Conservation (phyloP, 2,888 invertebrate genomes). For the Caenorhabditis sp. region DNA sequence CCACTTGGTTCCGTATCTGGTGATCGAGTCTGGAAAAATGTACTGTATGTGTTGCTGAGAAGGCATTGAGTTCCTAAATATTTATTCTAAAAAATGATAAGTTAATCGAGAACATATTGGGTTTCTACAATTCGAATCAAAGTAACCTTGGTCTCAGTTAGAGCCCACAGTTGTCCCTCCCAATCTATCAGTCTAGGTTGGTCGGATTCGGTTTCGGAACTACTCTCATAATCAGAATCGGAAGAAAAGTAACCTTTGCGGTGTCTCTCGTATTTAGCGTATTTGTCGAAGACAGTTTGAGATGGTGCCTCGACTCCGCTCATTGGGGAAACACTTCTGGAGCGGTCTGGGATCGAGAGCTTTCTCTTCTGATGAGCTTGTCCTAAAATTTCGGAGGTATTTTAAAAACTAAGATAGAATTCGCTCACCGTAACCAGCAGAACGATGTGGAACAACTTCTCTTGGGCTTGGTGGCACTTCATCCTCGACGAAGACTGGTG, state of each 20-base stretch:
- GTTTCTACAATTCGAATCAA: slow-evolving; percentile 71
- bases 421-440: slow-evolving; percentile 77
- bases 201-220: slow-evolving; percentile 43
- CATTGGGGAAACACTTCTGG: slow-evolving; percentile 74
- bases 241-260: slow-evolving; percentile 69
- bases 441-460: slow-evolving; percentile 77
- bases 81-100: slow-evolving; percentile 28
- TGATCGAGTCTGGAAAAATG: slow-evolving; percentile 71
- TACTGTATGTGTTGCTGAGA: background rate
- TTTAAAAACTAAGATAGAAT: background rate
- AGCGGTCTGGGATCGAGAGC: slow-evolving; percentile 76
- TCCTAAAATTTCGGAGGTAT: slow-evolving; percentile 59
- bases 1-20: slow-evolving; percentile 73
- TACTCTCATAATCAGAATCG: slow-evolving; percentile 53
- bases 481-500: slow-evolving; percentile 70
- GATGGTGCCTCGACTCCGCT: slow-evolving; percentile 62
- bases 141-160: slow-evolving; percentile 71
- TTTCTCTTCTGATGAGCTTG: slow-evolving; percentile 77
- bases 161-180: slow-evolving; percentile 66
- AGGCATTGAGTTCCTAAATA: slow-evolving; percentile 9
- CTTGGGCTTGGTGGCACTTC: slow-evolving; percentile 78
- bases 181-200: slow-evolving; percentile 54
- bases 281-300: slow-evolving; percentile 72
- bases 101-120: slow-evolving; percentile 65
- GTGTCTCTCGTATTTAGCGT: slow-evolving; percentile 74